Evolutionary conservation across 1,140 invertebrate genomes (phyloP).

Genomic region (Ptiloglossa arizonensis): DNA sequence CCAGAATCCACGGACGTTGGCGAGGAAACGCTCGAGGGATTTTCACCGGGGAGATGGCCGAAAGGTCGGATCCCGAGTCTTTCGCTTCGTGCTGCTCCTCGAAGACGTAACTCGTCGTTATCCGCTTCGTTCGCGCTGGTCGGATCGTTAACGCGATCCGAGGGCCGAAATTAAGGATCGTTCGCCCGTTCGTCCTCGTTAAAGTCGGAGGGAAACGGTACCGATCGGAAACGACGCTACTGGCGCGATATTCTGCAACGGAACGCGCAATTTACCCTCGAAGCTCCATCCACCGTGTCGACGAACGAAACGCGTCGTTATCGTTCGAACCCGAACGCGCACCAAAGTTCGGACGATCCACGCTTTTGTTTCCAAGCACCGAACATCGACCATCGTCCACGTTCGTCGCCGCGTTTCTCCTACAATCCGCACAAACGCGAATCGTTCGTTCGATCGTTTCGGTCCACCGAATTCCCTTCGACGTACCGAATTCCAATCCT

Average conservation of each 20-base stretch:
- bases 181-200: not conserved
- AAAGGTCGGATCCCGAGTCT: not conserved
- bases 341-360: not conserved
- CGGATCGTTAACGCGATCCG: not conserved
- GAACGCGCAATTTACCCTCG: not conserved
- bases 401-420: too few species aligned
- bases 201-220: not conserved
- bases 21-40: not conserved
- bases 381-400: too few species aligned
- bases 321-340: not conserved
- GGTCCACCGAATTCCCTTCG: too few species aligned
- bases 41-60: not conserved
- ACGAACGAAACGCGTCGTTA: not conserved
- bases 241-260: not conserved
- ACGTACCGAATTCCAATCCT: too few species aligned
- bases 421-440: too few species aligned
- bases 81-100: not conserved
- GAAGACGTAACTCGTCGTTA: not conserved
- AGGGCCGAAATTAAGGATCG: not conserved
- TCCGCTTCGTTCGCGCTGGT: not conserved
- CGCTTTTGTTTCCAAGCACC: too few species aligned
- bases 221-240: not conserved
- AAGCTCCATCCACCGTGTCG: not conserved
- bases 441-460: too few species aligned
- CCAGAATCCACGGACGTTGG: not conserved